These are phyloP conservation scores for Alfaro cultratus DNA, from an alignment of 2,797 vertebrate genomes.

Conservation along the genomic window DNA sequence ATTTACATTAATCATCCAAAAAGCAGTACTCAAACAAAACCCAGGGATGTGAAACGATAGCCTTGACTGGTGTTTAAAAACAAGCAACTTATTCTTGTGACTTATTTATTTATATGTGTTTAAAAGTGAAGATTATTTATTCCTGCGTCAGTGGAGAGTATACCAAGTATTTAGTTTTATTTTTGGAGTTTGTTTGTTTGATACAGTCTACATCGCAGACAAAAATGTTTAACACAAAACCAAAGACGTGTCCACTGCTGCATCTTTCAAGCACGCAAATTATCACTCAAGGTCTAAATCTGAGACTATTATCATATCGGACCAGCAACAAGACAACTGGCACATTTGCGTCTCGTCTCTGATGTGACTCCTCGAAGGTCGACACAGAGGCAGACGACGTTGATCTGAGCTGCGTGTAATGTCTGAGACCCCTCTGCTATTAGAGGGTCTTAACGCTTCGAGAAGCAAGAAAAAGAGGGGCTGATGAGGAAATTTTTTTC, in stretches of 20 bases:
- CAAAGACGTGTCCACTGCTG: background rate
- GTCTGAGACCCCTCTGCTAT: constrained; percentile 6
- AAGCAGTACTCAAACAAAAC: background rate
- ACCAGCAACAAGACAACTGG: constrained; percentile 15
- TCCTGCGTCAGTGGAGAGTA: background rate
- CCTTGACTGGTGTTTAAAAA: constrained; percentile 12
- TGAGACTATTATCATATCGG: constrained; percentile 36
- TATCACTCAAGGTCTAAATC: constrained; percentile 13
- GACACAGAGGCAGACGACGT: constrained; percentile 30
- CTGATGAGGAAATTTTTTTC: background rate
- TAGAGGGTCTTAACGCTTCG: background rate
- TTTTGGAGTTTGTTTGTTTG: background rate
- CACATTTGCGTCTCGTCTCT: constrained; percentile 47
- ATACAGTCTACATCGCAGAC: background rate
- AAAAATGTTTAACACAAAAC: background rate
- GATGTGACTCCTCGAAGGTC: constrained; percentile 15
- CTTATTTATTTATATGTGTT: background rate
- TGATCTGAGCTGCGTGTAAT: constrained; percentile 24
- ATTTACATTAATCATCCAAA: constrained; percentile 7
- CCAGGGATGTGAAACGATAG: background rate
- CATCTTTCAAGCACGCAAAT: constrained; percentile 19
- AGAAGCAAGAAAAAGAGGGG: background rate
- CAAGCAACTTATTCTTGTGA: background rate
- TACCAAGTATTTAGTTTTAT: background rate
- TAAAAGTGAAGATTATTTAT: background rate